Conservation (phyloP, 2,888 invertebrate species). For the Mylabris sibirica region DNA sequence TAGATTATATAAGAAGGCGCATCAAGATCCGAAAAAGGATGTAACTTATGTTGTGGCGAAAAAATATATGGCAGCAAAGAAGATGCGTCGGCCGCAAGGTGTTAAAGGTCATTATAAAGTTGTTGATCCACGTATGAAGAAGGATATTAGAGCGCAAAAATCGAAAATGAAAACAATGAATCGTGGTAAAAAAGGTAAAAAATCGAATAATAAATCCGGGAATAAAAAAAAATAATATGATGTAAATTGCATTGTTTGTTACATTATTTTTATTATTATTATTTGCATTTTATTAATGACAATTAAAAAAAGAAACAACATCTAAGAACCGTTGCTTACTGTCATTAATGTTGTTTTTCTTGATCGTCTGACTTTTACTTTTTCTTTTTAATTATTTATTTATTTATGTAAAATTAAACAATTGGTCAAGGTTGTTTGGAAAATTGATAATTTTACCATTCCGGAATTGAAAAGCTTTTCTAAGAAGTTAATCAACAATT, state of each 20-base stretch:
- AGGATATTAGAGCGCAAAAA: slow-evolving; percentile 80
- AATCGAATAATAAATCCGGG: slow-evolving; percentile 42
- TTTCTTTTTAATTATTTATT: slow-evolving; percentile 24
- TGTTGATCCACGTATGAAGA: slow-evolving; percentile 97
- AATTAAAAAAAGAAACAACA: not conserved
- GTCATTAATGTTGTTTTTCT: slow-evolving; percentile 18
- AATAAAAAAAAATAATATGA: slow-evolving; percentile 29
- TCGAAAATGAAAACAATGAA: slow-evolving; percentile 51
- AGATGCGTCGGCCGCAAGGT: slow-evolving; percentile 81
- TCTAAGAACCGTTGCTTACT: not conserved
- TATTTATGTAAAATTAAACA: slow-evolving; percentile 61
- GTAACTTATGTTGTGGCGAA: slow-evolving; percentile 94
- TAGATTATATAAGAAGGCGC: slow-evolving; percentile 91
- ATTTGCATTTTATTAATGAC: not conserved
- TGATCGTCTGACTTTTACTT: slow-evolving; percentile 34
- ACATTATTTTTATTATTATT: not conserved
- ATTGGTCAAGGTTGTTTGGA: slow-evolving; percentile 54
- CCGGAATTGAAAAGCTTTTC: slow-evolving; percentile 10
- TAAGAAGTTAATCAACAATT: not conserved
- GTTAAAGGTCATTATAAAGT: slow-evolving; percentile 92
- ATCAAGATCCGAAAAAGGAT: slow-evolving; percentile 85
- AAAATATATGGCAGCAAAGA: slow-evolving; percentile 80
- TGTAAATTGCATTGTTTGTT: slow-evolving; percentile 19
- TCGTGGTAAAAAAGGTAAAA: slow-evolving; percentile 46
- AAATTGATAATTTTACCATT: slow-evolving; percentile 24